Evolutionary conservation across 2,113 vertebrate genomes (phyloP), one percentile per base, ranked within the genome.

Genomic region (Brachirus orientalis): DNA sequence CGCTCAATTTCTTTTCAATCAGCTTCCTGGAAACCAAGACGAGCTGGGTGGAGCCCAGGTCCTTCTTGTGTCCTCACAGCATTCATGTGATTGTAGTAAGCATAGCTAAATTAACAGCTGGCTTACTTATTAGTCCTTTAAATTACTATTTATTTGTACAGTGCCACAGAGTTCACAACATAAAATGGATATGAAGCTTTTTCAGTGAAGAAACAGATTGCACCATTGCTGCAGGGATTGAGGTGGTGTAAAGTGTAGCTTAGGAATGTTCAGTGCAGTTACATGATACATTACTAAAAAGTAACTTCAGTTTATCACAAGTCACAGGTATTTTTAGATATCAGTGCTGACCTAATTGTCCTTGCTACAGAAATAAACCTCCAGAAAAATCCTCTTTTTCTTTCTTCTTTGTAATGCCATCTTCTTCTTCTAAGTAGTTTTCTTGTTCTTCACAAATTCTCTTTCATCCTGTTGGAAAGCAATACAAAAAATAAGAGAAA

Each of bases 1-100:
- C n/a, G 45, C 50, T 53, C 55, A 78, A 72, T 63, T 40, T 19
- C 7, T n/a, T n/a, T 48, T 37, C 17, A 47, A 46, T 33, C 10
- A 16, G 36, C 51, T 47, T 2, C 28, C 16, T 67, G 43, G 61
- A 47, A 68, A 66, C 18, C 53, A 7, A 45, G 60, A 20, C 43
- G 35, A 9, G 18, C 20, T 63, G 16, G 33, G 17, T 8, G 28
- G 14, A 17, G 20, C 51, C 48, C 41, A 41, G 5, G 16, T 48
- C 35, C n/a, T 56, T 40, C 22, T 13, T 48, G 51, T 35, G 18
- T 41, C 57, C 17, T 38, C 19, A 10, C 2, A 4, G 1, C 46
- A 16, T 10, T 46, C n/a, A 45, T 35, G 19, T 44, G 22, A 53
- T 40, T 52, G 37, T n/a, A 44, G 4, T 51, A 44, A 44, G 3